phyloP scores from a whole-genome alignment of 2,113 vertebrate species.

The Cervus canadensis region DNA sequence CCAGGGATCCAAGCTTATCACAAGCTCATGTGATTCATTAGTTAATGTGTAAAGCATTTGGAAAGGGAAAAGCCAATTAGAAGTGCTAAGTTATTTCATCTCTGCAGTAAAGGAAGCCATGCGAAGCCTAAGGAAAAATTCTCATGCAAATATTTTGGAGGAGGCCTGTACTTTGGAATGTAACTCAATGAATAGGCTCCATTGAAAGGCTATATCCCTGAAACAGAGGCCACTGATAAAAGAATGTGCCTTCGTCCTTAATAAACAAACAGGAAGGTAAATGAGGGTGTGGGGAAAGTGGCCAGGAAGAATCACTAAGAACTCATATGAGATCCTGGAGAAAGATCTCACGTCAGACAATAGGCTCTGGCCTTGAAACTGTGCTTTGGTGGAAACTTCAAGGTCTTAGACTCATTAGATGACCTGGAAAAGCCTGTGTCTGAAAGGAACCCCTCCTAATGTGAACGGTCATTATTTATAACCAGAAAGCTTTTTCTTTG shows the following conservation, averaged over 20 bases:
- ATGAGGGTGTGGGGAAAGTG: neutral
- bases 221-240: neutral
- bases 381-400: neutral
- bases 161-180: neutral
- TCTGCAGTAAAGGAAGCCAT: slow-evolving; percentile 16
- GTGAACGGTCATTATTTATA: neutral
- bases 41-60: slow-evolving; percentile 60
- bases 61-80: slow-evolving; percentile 51
- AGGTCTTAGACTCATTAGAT: neutral
- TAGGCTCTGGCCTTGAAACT: neutral
- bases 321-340: neutral
- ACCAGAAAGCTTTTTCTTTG: neutral
- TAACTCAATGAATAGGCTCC: neutral
- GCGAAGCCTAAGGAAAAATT: slow-evolving; percentile 37
- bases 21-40: slow-evolving; percentile 39
- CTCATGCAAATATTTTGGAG: slow-evolving; percentile 32
- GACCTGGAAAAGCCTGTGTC: neutral
- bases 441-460: neutral
- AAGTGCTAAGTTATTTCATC: slow-evolving; percentile 51
- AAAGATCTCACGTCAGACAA: neutral
- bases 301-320: neutral
- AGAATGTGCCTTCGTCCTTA: neutral
- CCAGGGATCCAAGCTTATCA: neutral
- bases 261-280: slow-evolving; percentile 17
- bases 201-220: neutral